These are phyloP conservation scores for Resseliella maxima DNA, from an alignment of 2,888 invertebrate genomes.

Conservation along the genomic window DNA sequence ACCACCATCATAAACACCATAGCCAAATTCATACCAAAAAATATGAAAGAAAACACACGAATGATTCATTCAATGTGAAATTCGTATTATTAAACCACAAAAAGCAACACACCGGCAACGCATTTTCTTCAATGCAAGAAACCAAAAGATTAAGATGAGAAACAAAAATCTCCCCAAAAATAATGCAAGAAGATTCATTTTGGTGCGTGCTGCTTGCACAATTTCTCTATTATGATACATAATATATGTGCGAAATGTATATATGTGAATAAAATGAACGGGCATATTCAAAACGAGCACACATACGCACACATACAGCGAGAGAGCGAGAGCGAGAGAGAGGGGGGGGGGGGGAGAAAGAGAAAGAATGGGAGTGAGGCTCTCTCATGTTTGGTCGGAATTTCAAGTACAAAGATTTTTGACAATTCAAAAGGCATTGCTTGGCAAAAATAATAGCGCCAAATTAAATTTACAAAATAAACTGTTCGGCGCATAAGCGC, in stretches of 20 bases:
- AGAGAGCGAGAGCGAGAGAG: neutral
- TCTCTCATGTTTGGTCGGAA: neutral
- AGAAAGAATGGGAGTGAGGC: neutral
- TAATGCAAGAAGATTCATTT: neutral
- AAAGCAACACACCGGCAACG: slow-evolving; percentile 50
- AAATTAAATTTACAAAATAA: slow-evolving; percentile 49
- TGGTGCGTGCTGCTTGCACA: slow-evolving; percentile 27
- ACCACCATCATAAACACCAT: no score
- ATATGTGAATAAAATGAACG: no score
- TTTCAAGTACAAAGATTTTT: slow-evolving; percentile 3
- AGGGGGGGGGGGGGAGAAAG: neutral
- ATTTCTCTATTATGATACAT: neutral
- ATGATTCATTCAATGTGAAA: slow-evolving; percentile 51
- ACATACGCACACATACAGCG: neutral
- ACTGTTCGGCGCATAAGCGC: slow-evolving; percentile 9
- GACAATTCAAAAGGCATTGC: slow-evolving; percentile 49
- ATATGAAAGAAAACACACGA: neutral
- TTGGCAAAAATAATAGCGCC: slow-evolving; percentile 30
- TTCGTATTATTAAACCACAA: slow-evolving; percentile 51
- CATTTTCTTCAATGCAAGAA: slow-evolving; percentile 36
- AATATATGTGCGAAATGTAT: neutral
- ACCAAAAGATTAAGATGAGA: slow-evolving; percentile 19
- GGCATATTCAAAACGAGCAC: neutral
- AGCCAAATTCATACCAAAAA: slow-evolving; percentile 22
- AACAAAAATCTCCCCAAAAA: slow-evolving; percentile 21